These are phyloP conservation scores for Lithodes maja DNA, from an alignment of 2,888 invertebrate species.

Conservation along the genomic window DNA sequence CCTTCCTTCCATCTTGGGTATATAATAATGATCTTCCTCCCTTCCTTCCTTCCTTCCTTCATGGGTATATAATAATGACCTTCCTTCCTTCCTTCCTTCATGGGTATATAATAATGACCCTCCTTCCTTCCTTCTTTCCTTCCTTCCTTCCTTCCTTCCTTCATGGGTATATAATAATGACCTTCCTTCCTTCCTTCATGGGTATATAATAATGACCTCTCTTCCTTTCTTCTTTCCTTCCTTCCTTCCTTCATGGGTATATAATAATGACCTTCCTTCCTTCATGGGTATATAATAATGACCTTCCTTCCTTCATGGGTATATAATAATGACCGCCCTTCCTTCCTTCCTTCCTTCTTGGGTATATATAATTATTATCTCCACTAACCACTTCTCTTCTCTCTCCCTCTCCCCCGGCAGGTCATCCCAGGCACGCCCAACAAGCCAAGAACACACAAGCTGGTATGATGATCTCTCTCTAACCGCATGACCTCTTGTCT, in stretches of 20 bases:
- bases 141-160: not conserved
- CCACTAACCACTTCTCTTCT: constrained; percentile 9
- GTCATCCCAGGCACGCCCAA: constrained; percentile 46
- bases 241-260: not conserved
- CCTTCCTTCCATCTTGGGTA: not conserved
- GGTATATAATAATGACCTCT: no score
- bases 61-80: no score
- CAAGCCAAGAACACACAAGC: constrained; percentile 40
- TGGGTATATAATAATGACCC: no score
- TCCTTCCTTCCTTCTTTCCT: not conserved
- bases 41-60: not conserved
- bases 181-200: not conserved
- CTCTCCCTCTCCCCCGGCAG: constrained; percentile 32
- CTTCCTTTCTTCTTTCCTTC: not conserved
- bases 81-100: constrained; percentile 5
- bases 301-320: not conserved
- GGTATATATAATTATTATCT: not conserved
- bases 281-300: not conserved
- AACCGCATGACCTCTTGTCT: constrained; percentile 11
- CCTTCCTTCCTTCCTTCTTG: constrained; percentile 7
- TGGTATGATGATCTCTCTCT: constrained; percentile 30
- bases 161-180: not conserved
- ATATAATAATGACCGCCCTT: not conserved
- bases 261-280: no score
- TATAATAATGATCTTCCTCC: not conserved